Conservation (phyloP, 2,797 vertebrate species). For the Clarias platycephalus region DNA sequence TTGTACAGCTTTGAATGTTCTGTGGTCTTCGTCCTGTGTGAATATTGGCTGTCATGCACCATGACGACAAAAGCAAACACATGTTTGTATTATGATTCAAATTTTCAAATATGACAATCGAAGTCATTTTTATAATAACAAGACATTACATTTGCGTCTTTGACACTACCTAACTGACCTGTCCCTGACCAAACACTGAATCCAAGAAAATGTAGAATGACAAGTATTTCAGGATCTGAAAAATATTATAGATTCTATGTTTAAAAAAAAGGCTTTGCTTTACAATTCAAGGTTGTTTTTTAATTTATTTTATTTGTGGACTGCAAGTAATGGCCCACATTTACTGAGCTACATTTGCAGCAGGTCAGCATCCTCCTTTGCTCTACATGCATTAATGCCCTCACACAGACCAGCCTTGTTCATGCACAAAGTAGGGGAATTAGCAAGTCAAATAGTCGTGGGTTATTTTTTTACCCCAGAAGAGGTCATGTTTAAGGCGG, state of each 20-base stretch:
- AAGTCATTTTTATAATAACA: background rate
- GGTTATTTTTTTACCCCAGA: conserved; percentile 43
- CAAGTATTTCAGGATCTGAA: background rate
- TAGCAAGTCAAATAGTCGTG: conserved; percentile 30
- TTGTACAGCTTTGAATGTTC: background rate
- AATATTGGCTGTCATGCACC: background rate
- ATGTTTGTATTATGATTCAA: background rate
- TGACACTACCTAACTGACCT: background rate
- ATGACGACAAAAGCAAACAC: background rate
- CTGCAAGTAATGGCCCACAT: background rate
- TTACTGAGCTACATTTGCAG: background rate
- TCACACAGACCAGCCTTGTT: conserved; percentile 10
- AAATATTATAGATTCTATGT: background rate
- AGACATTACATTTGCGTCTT: background rate
- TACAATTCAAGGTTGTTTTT: background rate
- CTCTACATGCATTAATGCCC: conserved; percentile 6
- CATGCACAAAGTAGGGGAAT: conserved; percentile 19
- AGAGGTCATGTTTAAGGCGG: conserved; percentile 35
- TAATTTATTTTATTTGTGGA: background rate
- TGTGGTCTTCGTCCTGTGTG: background rate
- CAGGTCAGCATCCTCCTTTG: conserved; percentile 25
- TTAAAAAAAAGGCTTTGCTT: background rate
- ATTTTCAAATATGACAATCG: background rate
- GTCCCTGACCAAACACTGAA: background rate
- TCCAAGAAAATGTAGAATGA: background rate